Evolutionary conservation across 2,797 vertebrate genomes (phyloP), one percentile per base, ranked within the genome.

Genomic region (Clamator glandarius): DNA sequence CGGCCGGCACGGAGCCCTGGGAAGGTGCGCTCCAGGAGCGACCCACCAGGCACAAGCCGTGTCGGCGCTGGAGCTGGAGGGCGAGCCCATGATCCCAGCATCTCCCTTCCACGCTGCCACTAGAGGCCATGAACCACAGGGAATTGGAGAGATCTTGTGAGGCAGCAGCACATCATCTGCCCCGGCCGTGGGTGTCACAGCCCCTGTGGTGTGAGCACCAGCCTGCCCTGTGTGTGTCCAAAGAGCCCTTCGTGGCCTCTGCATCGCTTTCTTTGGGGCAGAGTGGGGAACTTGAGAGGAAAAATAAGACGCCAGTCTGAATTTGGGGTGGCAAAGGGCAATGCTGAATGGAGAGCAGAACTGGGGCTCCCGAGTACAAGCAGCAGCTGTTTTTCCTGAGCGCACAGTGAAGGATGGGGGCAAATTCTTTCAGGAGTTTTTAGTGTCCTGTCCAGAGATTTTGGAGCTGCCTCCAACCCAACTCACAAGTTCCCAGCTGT

Each of bases 21-120:
- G 70, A 89, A 73, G 31, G 42, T 2, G 2, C 50, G 5, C 14
- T 58, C 35, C 4, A 1, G 19, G 15, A 86, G 50, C 3, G 2
- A 80, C n/a, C 57, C 2, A 0, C 24, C 0, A 3, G 41, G 33
- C 8, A 3, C 13, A 6, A 50, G 20, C 46, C 1, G 3, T 42
- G 74, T 33, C 1, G 3, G 44, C 15, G 50, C 58, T 2, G 15
- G 46, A 61, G 51, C 33, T 7, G 5, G 31, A 39, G 18, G 6
- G 2, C 23, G 18, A 68, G 9, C 39, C n/a, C 55, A 2, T 0
- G 8, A 3, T 48, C 41, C 64, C 7, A 2, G 46, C 48, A 25
- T 42, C 70, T 14, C 51, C 58, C n/a, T 25, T 25, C 46, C 79
- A 7, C 2, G 1, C 46, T 8, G 64, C 55, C 35, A 55, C 36